Base-by-base conservation (phyloP, 2,113 vertebrate species). In the Hiodon tergisus region DNA sequence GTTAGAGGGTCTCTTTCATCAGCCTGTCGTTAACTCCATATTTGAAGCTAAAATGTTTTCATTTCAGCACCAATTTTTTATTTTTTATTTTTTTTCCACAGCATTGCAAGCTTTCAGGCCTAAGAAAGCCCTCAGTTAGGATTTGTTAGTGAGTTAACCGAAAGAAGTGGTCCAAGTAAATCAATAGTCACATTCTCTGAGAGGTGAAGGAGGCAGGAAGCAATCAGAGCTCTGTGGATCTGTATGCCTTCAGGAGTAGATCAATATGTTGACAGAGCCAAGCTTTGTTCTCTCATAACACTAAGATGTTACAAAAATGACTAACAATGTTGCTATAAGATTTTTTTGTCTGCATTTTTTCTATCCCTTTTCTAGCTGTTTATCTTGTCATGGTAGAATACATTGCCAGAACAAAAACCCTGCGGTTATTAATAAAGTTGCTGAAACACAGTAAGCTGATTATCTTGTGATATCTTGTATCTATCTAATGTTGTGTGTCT, bases 171-270 rank as follows among this genome's bases (percentile, higher is more conserved):
- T 90, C 90, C 90, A 4, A 86, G 31, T 31, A 31, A 93, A 96
- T 99, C 96, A 90, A 99, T 99, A 95, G 76, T 82, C 82, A 88
- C 92, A 92, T 95, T 95, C 92, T 95, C 89, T 87, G 89, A 93
- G 87, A 88, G 85, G 80, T 86, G 84, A 48, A 83, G 75, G 93
- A 92, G 93, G 93, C 91, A 87, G 93, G 93, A 93, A 92, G 89
- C 93, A 93, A 90, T 96, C 93, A 91, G 91, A 83, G 82, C 79
- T 84, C 90, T 87, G 80, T 83, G 84, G 87, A 90, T 92, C 93
- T 91, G 87, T 87, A 88, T 89, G 93, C 94, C 94, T 96, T 93
- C 90, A 95, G 94, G 93, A 96, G 89, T 78, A 85, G 91, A 98
- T 99, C 97, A 90, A 98, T 98, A 94, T 87, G 65, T 92, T 87